Conservation (phyloP, 2,888 invertebrate genomes). For the Idaea straminata region DNA sequence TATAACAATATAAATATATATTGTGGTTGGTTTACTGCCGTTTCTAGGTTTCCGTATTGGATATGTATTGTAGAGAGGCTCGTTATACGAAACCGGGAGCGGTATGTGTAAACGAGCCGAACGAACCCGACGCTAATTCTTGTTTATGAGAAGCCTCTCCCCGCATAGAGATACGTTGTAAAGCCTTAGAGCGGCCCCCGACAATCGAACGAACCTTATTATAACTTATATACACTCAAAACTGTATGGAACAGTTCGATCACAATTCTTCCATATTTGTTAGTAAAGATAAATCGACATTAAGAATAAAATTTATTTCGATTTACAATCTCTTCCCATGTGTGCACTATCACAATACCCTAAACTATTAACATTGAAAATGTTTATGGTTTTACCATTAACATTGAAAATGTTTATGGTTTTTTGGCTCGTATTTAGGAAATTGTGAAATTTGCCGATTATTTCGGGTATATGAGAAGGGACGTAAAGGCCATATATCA, state of each 20-base stretch:
- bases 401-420: too few species aligned
- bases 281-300: constrained; percentile 44
- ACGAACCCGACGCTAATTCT: constrained; percentile 74
- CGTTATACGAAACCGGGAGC: constrained; percentile 68
- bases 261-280: constrained; percentile 48
- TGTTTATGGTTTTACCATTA: too few species aligned
- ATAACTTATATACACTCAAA: constrained; percentile 43
- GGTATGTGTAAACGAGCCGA: constrained; percentile 76
- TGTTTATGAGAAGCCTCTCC: constrained; percentile 70
- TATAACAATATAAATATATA: constrained; percentile 15
- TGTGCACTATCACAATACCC: too few species aligned
- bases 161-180: constrained; percentile 53
- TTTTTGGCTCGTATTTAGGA: too few species aligned
- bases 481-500: too few species aligned
- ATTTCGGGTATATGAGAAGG: too few species aligned
- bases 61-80: constrained; percentile 47
- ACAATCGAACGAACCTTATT: constrained; percentile 51
- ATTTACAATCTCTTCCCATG: too few species aligned
- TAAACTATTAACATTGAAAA: too few species aligned
- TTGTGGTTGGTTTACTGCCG: constrained; percentile 55
- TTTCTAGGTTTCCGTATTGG: constrained; percentile 68
- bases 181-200: constrained; percentile 57
- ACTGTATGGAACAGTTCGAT: constrained; percentile 44
- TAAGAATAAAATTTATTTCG: constrained; percentile 39
- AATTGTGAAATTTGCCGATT: too few species aligned